Base-by-base conservation (phyloP, 2,888 invertebrate genomes). In the Polydrusus pterygomalis region DNA sequence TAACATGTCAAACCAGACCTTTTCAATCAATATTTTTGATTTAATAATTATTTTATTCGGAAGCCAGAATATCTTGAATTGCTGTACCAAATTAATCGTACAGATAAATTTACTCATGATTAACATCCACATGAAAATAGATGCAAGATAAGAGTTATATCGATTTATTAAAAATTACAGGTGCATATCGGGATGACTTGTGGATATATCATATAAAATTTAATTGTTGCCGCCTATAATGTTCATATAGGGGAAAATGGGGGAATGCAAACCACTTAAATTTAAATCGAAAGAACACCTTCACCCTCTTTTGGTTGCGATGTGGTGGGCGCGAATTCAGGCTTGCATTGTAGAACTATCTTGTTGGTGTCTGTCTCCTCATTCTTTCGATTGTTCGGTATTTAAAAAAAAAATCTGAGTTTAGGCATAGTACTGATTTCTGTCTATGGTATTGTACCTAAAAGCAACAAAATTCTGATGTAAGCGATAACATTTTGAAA, bases 121-220 rank as follows among this genome's bases (percentile, higher is more conserved):
- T 30, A 56, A 54, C 38, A 62, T 72, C 10, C 58, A 40, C 43
- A 56, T 34, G 60, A 67, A 73, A 60, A 25, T 40, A 67, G 43
- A 73, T 64, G 17, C 34, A 45, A 74, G 67, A 63, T 74, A 74
- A 65, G 13, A 30, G 45, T 17, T 17, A 38, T 18, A 62, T 58
- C 58, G 20, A 56, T 56, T 9, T 43, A 49, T 1, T 43, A 49
- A 20, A 47, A 65, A 17, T 56, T 72, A 64, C 74, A 68, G 62
- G 67, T 74, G 62, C 68, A 49, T 74, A 74, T 74, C 69, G 54
- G 63, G 62, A 74, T 74, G 74, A 74, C 74, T 74, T 20, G 75
- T 71, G 5, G 25, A 5, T 25, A 5, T 25, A 75, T 45, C 54
- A 68, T 40, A 49, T 49, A 20, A 40, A 64, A 38, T 63, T 64